These are phyloP conservation scores for Lytechinus variegatus DNA, from an alignment of 35 echinoderm and acorn worm genomes.

Conservation along the genomic window DNA sequence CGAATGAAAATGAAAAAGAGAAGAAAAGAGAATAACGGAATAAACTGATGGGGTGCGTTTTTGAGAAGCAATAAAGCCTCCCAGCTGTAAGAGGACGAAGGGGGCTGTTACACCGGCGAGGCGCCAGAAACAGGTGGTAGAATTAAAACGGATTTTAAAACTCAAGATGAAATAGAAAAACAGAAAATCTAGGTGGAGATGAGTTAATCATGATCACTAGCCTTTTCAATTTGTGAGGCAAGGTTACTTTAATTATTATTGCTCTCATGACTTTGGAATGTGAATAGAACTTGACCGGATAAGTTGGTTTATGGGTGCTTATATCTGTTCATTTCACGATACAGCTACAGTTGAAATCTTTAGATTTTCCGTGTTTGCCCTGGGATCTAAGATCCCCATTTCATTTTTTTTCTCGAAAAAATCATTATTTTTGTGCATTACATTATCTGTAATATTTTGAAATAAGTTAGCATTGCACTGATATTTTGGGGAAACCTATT, in stretches of 20 bases:
- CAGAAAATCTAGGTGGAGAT: not conserved
- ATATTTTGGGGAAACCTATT: no score
- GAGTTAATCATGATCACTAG: slow-evolving; percentile 4
- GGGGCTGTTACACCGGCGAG: slow-evolving; percentile 5
- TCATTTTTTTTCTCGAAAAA: no score
- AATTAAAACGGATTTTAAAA: not conserved
- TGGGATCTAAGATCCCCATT: no score
- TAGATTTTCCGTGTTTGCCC: no score
- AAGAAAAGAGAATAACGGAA: not conserved
- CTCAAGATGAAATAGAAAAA: not conserved
- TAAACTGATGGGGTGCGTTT: not conserved
- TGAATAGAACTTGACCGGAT: not conserved
- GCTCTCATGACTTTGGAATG: not conserved
- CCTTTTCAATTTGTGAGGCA: not conserved
- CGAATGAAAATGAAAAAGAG: not conserved
- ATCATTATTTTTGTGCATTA: no score
- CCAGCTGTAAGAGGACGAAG: not conserved
- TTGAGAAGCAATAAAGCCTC: not conserved
- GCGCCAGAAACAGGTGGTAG: not conserved
- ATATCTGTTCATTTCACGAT: no score
- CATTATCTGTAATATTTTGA: no score
- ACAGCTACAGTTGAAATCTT: no score
- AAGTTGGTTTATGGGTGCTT: not conserved
- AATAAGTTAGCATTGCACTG: no score
- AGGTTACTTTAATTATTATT: not conserved